Base-by-base conservation (phyloP, 2,797 vertebrate species). In the Fistularia commersonii region DNA sequence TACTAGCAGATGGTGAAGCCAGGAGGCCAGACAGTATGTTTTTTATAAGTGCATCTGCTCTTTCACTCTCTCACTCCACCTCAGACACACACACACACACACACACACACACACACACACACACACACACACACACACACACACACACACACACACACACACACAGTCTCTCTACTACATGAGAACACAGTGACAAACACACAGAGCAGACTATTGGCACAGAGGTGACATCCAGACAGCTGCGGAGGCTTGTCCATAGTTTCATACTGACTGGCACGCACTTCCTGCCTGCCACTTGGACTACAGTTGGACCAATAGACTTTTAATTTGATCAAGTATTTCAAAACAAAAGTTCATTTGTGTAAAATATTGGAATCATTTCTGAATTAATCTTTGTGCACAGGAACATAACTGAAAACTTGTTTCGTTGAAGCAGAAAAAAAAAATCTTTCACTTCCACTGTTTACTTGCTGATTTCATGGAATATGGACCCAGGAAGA, bases 1-100 rank as follows among this genome's bases (percentile, higher is more conserved):
- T 85, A 82, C 83, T 76, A 72, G 76, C 83, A 86, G 78, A 87
- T 82, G 83, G 77, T 54, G 54, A 68, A 74, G 66, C 65, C 76
- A 77, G 60, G 66, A 64, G 35, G 58, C 65, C 72, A 79, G 78
- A 79, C 81, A 72, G 67, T 54, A 53, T 58, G 66, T 57, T 75
- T 72, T 69, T 65, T 69, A 75, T 72, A 76, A 68, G 72, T 47
- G 51, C 83, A 84, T 87, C 85, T 86, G 82, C 76, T 81, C 66
- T 80, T 69, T 83, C 72, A 69, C 70, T 87, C 78, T 78, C 44
- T 54, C 62, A 12, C 56, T 53, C 57, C 34, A 33, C 40, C 6
- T 32, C 39, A 42, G 31, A 23, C 9, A 53, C 61, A 45, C 47
- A 56, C 12, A 55, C 11, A 62, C 49, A 60, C 51, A 34, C 38